Base-by-base conservation (phyloP, 2,113 vertebrate species). In the Lasiurus borealis region DNA sequence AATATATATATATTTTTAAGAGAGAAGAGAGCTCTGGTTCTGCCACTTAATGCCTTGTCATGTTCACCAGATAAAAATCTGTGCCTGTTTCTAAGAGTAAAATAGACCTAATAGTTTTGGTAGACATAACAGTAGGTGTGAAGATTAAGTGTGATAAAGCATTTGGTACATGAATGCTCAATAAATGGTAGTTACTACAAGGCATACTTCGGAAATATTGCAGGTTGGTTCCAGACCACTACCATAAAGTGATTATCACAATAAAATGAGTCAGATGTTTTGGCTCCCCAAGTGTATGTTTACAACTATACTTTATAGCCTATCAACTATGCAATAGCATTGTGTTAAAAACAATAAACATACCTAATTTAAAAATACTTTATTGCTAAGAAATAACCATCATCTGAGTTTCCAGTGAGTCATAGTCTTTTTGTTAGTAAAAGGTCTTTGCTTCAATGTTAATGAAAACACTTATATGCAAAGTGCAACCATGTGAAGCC, bases 111-210 rank as follows among this genome's bases (percentile, higher is more conserved):
- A n/a, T 0, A 72, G 25, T 10, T 80, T 88, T 57, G 21, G 44
- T 71, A 84, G 31, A 54, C 10, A 18, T 96, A 11, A 44, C 40
- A 68, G 44, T 62, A 73, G 91, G 66, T 48, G 23, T 75, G 76
- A 91, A 34, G 40, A 25, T 84, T 80, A 85, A 81, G 12, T 90
- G 52, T 92, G 71, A 76, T 27, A 52, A 73, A 81, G 71, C 34
- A 57, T 48, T 75, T 82, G 59, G 36, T 59, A 21, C 31, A 54
- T 15, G 34, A 78, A 75, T 77, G 34, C 19, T 91, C 34, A 62
- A 18, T 78, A 76, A 89, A 85, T 82, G 71, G 36, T 40, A 62
- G 40, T 50, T 66, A 52, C 57, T 86, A 64, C 25, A 46, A 82
- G 36, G 80, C 57, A 44, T 11, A 29, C 36, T 40, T 19, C 9